Evolutionary conservation across 2,113 vertebrate species (phyloP).

Genomic region (Plestiodon gilberti): DNA sequence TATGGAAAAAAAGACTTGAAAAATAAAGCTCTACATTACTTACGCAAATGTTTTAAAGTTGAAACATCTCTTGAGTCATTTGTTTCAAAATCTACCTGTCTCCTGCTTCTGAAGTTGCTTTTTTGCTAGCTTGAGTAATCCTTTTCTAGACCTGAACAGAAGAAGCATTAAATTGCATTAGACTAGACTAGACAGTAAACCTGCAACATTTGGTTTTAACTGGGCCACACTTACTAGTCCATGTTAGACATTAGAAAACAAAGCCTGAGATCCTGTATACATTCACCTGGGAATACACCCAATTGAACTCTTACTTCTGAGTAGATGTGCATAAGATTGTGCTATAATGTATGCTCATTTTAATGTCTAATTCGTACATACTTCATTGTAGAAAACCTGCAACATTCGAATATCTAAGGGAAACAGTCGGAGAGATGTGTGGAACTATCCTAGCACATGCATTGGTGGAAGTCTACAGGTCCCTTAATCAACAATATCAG

Average conservation of each 20-base stretch:
- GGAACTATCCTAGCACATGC: too few species aligned
- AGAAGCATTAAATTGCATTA: background rate
- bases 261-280: background rate
- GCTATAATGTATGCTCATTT: too few species aligned
- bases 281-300: too few species aligned
- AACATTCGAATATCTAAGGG: too few species aligned
- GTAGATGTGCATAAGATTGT: too few species aligned
- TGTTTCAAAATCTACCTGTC: background rate
- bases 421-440: too few species aligned
- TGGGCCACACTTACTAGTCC: background rate
- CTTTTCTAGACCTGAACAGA: background rate
- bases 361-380: too few species aligned
- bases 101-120: background rate
- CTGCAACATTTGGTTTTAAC: background rate
- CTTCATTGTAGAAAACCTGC: too few species aligned
- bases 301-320: too few species aligned
- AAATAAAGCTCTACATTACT: background rate
- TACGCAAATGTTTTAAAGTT: background rate
- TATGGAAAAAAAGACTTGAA: accelerated
- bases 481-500: too few species aligned
- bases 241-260: background rate
- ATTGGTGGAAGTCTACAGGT: too few species aligned
- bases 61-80: slow-evolving; percentile 7
- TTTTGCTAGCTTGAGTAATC: background rate
- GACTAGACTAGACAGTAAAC: background rate